Percentiles rank a stretch among this genome's conserved stretches.
phyloP scores from a whole-genome alignment of 2,797 vertebrate species.

The Centropyge bicolor region DNA sequence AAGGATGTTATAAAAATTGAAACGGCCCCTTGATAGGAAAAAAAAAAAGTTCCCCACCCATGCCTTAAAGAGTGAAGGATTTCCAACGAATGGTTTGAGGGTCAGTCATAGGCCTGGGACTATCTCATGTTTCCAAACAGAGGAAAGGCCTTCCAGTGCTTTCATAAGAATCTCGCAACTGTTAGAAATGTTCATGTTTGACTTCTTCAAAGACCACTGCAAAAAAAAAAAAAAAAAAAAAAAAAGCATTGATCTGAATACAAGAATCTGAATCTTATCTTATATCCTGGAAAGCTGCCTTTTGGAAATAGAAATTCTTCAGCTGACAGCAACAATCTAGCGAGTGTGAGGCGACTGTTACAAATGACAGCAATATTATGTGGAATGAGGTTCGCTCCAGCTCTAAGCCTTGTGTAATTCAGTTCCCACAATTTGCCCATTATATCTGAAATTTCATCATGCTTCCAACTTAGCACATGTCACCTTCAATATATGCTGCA shows the following conservation, averaged over 20 bases:
- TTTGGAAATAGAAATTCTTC: conserved; percentile 48
- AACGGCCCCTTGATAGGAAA: too few species aligned
- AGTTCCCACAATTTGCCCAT: conserved; percentile 65
- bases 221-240: conserved; percentile 38
- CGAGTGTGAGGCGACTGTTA: conserved; percentile 41
- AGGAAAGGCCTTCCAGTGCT: conserved; percentile 36
- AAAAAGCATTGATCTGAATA: conserved; percentile 40
- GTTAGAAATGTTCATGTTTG: conserved; percentile 39
- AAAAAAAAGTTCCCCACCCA: too few species aligned
- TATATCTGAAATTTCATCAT: conserved; percentile 58
- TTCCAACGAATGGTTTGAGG: conserved; percentile 70
- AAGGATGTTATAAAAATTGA: too few species aligned
- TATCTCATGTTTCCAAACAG: conserved; percentile 68
- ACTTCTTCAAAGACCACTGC: conserved; percentile 23
- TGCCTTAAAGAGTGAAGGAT: conserved; percentile 39
- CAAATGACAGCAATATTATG: conserved; percentile 60
- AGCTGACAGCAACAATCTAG: conserved; percentile 44
- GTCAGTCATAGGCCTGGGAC: conserved; percentile 59
- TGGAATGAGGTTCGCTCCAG: conserved; percentile 53
- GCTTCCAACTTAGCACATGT: conserved; percentile 53
- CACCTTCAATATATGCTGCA: conserved; percentile 35
- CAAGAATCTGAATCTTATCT: conserved; percentile 29
- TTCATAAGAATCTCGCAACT: conserved; percentile 51
- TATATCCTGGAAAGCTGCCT: conserved; percentile 36
- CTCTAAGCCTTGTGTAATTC: conserved; percentile 53